Base-by-base conservation (phyloP, 2,888 invertebrate species). In the Brenthis ino region DNA sequence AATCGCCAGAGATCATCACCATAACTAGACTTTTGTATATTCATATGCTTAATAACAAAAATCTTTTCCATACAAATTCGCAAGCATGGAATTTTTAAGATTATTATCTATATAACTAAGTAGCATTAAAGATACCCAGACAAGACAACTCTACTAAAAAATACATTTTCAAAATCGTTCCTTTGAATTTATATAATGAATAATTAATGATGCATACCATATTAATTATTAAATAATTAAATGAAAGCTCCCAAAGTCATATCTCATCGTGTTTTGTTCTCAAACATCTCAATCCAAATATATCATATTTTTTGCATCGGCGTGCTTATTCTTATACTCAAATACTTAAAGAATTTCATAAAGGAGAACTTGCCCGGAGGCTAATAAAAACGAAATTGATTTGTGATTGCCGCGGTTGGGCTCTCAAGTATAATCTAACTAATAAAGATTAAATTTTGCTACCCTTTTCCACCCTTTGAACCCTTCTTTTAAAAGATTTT, bases 321-420 rank as follows among this genome's bases (percentile, higher is more conserved):
- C 48, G 33, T 53, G 57, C 64, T 57, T 65, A 65, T 57, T 70
- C 67, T 67, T 48, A 68, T 28, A 20, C 58, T 55, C 47, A 57
- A 50, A 64, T 72, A 74, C 55, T 61, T 65, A 77, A 80, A 82
- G 87, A 90, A 89, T 91, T 88, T 86, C 83, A 89, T 92, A 89
- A 91, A 88, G 87, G 83, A 81, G 82, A 82, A 81, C 84, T 80
- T 82, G 80, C 81, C 81, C 79, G 77, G 75, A 77, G 84, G 84
- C 80, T 80, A 77, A 83, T 79, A 88, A 89, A 88, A 87, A 87
- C 69, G 81, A 80, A 85, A 84, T 82, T 82, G 81, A 82, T 80
- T 82, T 74, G 72, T 78, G 77, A 79, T 77, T 77, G 77, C 77
- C 72, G 76, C 78, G 85, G 81, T 79, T 65, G 75, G 77, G 84